phyloP scores from a whole-genome alignment of 2,888 invertebrate species.

The Maniola hyperantus region DNA sequence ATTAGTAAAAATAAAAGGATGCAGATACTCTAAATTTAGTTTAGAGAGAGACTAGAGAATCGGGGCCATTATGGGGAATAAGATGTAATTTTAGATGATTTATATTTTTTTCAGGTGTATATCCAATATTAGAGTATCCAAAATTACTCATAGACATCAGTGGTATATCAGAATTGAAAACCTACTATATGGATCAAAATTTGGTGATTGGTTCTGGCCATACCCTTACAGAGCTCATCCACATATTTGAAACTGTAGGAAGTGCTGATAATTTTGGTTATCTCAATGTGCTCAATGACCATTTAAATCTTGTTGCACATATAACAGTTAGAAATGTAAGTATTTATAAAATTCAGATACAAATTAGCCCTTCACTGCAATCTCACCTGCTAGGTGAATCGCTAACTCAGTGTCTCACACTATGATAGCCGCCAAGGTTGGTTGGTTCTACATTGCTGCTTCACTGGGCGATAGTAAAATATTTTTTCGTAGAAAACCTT shows the following conservation, averaged over 20 bases:
- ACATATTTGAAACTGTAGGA: constrained; percentile 66
- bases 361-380: too few relatives aligned
- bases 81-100: neutral
- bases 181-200: constrained; percentile 62
- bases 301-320: constrained; percentile 87
- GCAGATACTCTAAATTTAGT: too few relatives aligned
- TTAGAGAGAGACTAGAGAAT: too few relatives aligned
- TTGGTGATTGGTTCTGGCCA: constrained; percentile 84
- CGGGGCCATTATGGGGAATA: neutral
- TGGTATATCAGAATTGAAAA: constrained; percentile 80
- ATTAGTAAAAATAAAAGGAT: too few relatives aligned
- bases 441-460: too few relatives aligned
- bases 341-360: too few relatives aligned
- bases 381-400: too few relatives aligned
- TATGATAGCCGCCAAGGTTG: too few relatives aligned
- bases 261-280: constrained; percentile 79
- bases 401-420: too few relatives aligned
- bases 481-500: too few relatives aligned
- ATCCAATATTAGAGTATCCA: constrained; percentile 65
- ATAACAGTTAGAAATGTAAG: constrained; percentile 88
- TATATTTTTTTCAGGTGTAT: constrained; percentile 58
- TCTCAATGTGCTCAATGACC: constrained; percentile 82
- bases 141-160: constrained; percentile 85
- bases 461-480: too few relatives aligned
- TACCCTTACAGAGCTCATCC: constrained; percentile 80